These are phyloP conservation scores for Zophobas morio DNA, from an alignment of 1,140 invertebrate species.

Conservation along the genomic window DNA sequence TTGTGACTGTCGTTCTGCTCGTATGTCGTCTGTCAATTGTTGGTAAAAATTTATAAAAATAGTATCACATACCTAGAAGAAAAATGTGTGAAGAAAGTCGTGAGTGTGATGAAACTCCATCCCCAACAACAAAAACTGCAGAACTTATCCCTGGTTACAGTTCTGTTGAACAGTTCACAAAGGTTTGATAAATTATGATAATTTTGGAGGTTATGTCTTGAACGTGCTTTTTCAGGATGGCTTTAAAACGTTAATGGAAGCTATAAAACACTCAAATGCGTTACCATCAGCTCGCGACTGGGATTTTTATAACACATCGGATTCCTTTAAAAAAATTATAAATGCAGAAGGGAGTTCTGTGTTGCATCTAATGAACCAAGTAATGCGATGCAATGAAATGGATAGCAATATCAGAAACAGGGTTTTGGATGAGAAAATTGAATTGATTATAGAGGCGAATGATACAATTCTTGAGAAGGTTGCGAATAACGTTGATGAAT, in stretches of 20 bases:
- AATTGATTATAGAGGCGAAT: constrained; percentile 82
- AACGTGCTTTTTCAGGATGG: constrained; percentile 68
- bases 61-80: background rate
- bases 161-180: constrained; percentile 62
- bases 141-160: constrained; percentile 51
- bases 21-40: constrained; percentile 10
- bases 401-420: constrained; percentile 73
- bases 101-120: constrained; percentile 4
- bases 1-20: background rate
- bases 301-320: constrained; percentile 79
- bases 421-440: constrained; percentile 81
- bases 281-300: constrained; percentile 79
- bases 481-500: constrained; percentile 81
- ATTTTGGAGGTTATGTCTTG: constrained; percentile 53
- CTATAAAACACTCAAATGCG: constrained; percentile 78
- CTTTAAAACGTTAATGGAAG: constrained; percentile 73
- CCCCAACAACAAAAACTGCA: constrained; percentile 8
- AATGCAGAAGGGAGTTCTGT: constrained; percentile 73
- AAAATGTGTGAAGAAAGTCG: constrained; percentile 36
- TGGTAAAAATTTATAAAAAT: constrained; percentile 8
- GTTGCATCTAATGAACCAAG: constrained; percentile 69
- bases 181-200: constrained; percentile 54
- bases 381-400: constrained; percentile 75
- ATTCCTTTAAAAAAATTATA: constrained; percentile 77
- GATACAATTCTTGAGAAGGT: constrained; percentile 87